phyloP scores from a whole-genome alignment of 2,113 vertebrate species.

The Zingel zingel region DNA sequence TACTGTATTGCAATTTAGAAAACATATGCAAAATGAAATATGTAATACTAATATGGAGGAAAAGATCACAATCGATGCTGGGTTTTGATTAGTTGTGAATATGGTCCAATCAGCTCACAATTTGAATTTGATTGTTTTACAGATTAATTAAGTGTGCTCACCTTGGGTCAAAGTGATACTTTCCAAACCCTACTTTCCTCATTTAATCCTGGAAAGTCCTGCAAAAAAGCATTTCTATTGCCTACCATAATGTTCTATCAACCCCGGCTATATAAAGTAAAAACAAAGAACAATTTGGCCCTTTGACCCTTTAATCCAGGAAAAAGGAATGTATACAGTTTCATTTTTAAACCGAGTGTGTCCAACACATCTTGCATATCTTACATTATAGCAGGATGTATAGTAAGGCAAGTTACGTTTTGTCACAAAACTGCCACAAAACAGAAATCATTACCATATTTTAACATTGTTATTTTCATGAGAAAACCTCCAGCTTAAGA shows the following conservation, averaged over 20 bases:
- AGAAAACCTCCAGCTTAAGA: not conserved
- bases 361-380: not conserved
- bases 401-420: slow-evolving; percentile 1
- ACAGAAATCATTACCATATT: not conserved
- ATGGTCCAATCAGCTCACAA: not conserved
- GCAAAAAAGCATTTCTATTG: slow-evolving; percentile 50
- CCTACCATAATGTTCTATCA: not conserved
- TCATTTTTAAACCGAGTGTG: not conserved
- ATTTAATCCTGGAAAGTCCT: slow-evolving; percentile 66
- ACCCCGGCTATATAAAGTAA: not conserved
- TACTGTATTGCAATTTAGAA: not conserved
- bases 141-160: slow-evolving; percentile 59
- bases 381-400: slow-evolving; percentile 5
- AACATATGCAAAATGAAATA: not conserved
- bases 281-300: not conserved
- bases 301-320: not conserved
- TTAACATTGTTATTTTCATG: not conserved
- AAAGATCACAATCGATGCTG: not conserved
- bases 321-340: not conserved
- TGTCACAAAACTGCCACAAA: not conserved
- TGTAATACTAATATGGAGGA: not conserved
- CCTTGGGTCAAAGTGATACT: slow-evolving; percentile 60
- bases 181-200: slow-evolving; percentile 51
- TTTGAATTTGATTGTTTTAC: slow-evolving; percentile 16
- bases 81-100: slow-evolving; percentile 16